Percentiles rank a stretch among this genome's conserved stretches.
Evolutionary conservation across 1,140 invertebrate species (phyloP).

Genomic region (Drosophila micromelanica): DNA sequence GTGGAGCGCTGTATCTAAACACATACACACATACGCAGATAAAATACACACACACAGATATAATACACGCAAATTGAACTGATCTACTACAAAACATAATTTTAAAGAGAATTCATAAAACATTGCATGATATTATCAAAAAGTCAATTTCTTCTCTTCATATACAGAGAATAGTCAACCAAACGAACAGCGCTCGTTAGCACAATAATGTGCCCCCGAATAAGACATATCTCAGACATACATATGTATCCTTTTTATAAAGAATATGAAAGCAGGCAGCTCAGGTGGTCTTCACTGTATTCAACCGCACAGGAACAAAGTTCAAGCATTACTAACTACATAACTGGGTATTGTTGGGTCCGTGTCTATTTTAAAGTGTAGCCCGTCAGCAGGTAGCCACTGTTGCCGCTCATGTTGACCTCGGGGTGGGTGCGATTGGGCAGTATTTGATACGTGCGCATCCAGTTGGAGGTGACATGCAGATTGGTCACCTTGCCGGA

Average conservation of each 20-base stretch:
- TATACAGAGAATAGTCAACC: no score
- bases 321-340: neutral
- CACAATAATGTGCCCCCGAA: no score
- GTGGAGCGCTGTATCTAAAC: conserved; percentile 37
- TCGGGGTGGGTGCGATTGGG: conserved; percentile 93
- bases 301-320: no score
- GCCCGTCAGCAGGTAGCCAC: conserved; percentile 91
- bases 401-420: conserved; percentile 90
- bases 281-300: no score
- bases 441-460: conserved; percentile 95
- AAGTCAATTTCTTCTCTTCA: neutral
- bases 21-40: neutral
- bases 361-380: conserved; percentile 85
- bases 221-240: no score
- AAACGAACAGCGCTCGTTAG: no score
- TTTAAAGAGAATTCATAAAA: conserved; percentile 40
- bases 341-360: neutral
- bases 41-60: neutral
- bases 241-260: no score
- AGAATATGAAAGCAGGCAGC: no score
- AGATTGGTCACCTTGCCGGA: conserved; percentile 89
- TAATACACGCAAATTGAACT: conserved; percentile 2
- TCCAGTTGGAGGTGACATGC: conserved; percentile 93
- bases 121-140: conserved; percentile 72
- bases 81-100: conserved; percentile 1